Percentiles rank a stretch among this genome's conserved stretches.
phyloP scores from a whole-genome alignment of 2,888 invertebrate species.

The Amphiduros pacificus region DNA sequence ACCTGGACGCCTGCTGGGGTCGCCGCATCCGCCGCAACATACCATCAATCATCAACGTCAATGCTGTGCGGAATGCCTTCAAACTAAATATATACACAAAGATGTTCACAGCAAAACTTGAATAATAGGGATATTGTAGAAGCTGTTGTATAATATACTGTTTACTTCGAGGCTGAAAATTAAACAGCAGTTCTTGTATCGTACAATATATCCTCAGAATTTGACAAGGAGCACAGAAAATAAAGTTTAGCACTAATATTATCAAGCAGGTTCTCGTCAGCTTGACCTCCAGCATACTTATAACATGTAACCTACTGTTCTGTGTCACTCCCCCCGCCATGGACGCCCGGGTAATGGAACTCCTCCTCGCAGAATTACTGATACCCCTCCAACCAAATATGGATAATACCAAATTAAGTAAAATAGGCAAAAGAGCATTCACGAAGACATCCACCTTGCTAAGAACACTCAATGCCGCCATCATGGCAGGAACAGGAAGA shows the following conservation, averaged over 20 bases:
- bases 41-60: too few relatives aligned
- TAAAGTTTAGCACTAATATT: not conserved
- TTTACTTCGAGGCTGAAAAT: not conserved
- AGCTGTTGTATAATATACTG: not conserved
- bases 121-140: not conserved
- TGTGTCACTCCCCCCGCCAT: too few relatives aligned
- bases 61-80: not conserved
- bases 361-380: too few relatives aligned
- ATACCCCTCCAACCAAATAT: not conserved
- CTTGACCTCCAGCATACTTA: not conserved
- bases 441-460: conserved; percentile 1
- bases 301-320: too few relatives aligned
- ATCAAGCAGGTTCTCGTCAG: not conserved
- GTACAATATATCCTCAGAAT: not conserved
- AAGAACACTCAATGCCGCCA: not conserved
- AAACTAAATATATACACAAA: not conserved
- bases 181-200: not conserved
- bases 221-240: not conserved
- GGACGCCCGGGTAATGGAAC: too few relatives aligned
- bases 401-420: not conserved
- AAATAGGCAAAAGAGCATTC: not conserved
- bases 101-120: not conserved
- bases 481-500: not conserved
- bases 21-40: too few relatives aligned
- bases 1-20: too few relatives aligned